phyloP scores from a whole-genome alignment of 2,888 invertebrate species.

The Folsomia candida region DNA sequence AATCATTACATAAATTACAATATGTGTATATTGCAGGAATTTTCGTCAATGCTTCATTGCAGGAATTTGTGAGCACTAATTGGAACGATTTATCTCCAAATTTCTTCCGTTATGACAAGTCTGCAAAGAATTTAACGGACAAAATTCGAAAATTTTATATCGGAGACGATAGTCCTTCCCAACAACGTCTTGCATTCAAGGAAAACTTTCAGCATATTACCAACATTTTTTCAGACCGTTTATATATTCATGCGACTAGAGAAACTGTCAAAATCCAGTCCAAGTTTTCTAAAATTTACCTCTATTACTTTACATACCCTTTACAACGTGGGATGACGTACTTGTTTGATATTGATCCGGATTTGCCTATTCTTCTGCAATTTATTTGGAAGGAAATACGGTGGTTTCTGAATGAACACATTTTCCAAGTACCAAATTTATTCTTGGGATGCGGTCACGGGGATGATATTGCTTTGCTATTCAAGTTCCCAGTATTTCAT shows the following conservation, averaged over 20 bases:
- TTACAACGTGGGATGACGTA: constrained; percentile 31
- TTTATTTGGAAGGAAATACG: constrained; percentile 21
- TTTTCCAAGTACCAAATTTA: constrained; percentile 3
- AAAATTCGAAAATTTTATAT: constrained; percentile 32
- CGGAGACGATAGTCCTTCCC: constrained; percentile 1
- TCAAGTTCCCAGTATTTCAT: constrained; percentile 54
- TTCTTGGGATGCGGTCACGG: constrained; percentile 31
- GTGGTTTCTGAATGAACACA: constrained; percentile 25
- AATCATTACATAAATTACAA: neutral
- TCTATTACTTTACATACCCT: constrained; percentile 43
- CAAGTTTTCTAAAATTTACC: constrained; percentile 32
- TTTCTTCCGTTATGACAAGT: constrained; percentile 27
- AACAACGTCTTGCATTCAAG: constrained; percentile 11
- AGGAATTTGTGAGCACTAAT: constrained; percentile 20
- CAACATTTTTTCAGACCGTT: constrained; percentile 41
- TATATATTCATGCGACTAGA: constrained; percentile 41
- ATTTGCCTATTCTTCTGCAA: constrained; percentile 21
- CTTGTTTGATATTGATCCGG: constrained; percentile 31
- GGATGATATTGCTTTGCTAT: constrained; percentile 60
- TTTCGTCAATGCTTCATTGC: constrained; percentile 21
- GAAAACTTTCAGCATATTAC: constrained; percentile 37
- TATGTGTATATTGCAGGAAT: constrained; percentile 28
- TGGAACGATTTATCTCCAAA: constrained; percentile 37
- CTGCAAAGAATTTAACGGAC: constrained; percentile 12
- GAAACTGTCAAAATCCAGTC: constrained; percentile 39